Evolutionary conservation across 1,140 invertebrate species (phyloP).

Genomic region (Procambarus clarkii): DNA sequence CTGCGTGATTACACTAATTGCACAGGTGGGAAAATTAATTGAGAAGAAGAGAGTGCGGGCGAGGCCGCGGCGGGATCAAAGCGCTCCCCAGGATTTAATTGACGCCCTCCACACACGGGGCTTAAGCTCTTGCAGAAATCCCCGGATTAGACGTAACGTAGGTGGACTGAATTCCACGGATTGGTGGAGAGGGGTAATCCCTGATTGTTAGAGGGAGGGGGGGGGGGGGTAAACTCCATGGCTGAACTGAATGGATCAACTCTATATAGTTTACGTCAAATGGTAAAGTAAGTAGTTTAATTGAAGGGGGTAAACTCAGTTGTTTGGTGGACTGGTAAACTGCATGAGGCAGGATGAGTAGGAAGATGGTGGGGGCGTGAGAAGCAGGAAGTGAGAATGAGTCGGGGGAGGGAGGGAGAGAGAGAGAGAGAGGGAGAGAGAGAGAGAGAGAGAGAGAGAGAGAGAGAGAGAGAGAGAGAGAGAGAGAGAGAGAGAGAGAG

Average conservation of each 20-base stretch:
- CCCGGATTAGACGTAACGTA: neutral
- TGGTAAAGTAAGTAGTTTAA: no score
- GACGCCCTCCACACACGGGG: neutral
- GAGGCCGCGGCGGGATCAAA: neutral
- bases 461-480: slow-evolving; percentile 36
- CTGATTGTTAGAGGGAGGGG: no score
- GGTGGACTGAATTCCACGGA: no score
- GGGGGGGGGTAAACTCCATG: no score
- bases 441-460: slow-evolving; percentile 38
- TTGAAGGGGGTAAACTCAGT: no score
- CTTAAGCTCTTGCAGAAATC: neutral
- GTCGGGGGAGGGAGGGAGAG: neutral
- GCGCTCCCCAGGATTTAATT: neutral
- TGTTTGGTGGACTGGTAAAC: no score
- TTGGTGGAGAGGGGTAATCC: no score
- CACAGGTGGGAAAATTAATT: slow-evolving; percentile 31
- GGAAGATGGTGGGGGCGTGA: no score
- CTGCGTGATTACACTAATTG: slow-evolving; percentile 5
- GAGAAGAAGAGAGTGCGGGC: neutral
- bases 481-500: slow-evolving; percentile 46
- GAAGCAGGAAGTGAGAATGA: no score
- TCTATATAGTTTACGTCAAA: no score
- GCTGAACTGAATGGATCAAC: no score
- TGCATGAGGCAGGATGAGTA: neutral
- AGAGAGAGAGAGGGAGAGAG: neutral